These are phyloP conservation scores for Coecobrya sp. DNA, from an alignment of 2,888 invertebrate species.

Conservation along the genomic window DNA sequence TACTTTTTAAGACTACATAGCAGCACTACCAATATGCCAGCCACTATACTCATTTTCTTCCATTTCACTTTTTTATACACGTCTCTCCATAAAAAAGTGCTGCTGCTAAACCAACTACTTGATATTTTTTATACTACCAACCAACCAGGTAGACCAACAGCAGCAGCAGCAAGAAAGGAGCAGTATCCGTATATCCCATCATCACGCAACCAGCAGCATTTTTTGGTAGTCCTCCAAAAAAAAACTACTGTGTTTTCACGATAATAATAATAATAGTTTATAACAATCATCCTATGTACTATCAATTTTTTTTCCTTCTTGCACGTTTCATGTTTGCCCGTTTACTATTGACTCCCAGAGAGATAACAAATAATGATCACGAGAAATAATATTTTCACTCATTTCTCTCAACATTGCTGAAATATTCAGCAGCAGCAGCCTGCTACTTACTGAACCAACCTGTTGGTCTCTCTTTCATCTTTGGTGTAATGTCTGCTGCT, in stretches of 20 bases:
- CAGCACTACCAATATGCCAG: constrained; percentile 23
- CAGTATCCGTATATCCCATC: neutral
- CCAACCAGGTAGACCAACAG: neutral
- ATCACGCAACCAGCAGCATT: neutral
- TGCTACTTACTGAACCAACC: neutral
- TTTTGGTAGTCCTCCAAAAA: neutral
- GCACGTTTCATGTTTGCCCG: neutral
- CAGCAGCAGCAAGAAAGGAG: neutral
- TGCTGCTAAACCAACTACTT: constrained; percentile 14
- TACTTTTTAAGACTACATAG: constrained; percentile 13
- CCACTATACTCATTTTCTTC: neutral
- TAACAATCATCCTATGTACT: neutral
- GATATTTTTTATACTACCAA: neutral
- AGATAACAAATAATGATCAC: neutral
- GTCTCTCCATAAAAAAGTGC: constrained; percentile 11
- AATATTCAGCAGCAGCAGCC: neutral
- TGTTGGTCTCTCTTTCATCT: too few species aligned
- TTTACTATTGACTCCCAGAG: neutral
- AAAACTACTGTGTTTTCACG: constrained; percentile 9
- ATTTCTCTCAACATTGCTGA: neutral
- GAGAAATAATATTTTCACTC: neutral
- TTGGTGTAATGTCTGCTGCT: neutral
- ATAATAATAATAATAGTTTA: neutral
- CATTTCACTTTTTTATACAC: neutral
- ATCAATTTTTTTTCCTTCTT: neutral